Evolutionary conservation across 2,888 invertebrate species (phyloP), one percentile per base, ranked within the genome.

Genomic region (Urechis unicinctus): DNA sequence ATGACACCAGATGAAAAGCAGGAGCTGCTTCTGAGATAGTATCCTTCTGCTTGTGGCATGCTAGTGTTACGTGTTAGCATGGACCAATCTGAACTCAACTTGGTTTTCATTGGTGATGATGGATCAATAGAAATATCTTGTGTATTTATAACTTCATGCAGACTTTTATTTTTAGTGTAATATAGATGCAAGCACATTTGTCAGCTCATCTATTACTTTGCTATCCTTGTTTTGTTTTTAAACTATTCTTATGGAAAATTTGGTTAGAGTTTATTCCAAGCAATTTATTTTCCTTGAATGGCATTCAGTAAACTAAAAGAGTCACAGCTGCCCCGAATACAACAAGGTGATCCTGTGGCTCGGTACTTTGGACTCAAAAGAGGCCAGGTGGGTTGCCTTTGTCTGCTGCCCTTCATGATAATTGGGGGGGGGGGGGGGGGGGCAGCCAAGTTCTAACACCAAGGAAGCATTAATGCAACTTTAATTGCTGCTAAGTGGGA

Each of bases 261-360:
- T 45, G 6, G 13, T 45, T 45, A 45, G 21, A n/a, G n/a, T 9
- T 9, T 13, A 25, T 9, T 25, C 9, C 13, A 13, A 13, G 9
- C 13, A 41, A 13, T 31, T 21, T 50, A 4, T 2, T 61, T 70
- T 58, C 50, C 51, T 57, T 63, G 52, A 36, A 30, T 24, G 42
- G 50, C n/a, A 30, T 46, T 24, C 60, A 83, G 83, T 81, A 98
- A 98, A 82, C 80, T 98, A 50, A 98, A 96, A 78, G 98, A 98
- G 77, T 95, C 94, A 77, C 97, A 97, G 85, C 82, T 98, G 74
- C 98, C 98, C 88, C 86, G 97, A 76, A 99, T 98, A 76, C 98
- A 98, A 81, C 91, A 90, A 6, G 94, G 95, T 52, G 98, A 98
- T 81, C 98, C 98, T 0, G 97, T 98, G 1, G 92, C 98, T 0